A percentile compares a stretch with the other conserved stretches of the same genome.
Evolutionary conservation across 1,140 invertebrate species (phyloP).

Genomic region (Drosophila ananassae): DNA sequence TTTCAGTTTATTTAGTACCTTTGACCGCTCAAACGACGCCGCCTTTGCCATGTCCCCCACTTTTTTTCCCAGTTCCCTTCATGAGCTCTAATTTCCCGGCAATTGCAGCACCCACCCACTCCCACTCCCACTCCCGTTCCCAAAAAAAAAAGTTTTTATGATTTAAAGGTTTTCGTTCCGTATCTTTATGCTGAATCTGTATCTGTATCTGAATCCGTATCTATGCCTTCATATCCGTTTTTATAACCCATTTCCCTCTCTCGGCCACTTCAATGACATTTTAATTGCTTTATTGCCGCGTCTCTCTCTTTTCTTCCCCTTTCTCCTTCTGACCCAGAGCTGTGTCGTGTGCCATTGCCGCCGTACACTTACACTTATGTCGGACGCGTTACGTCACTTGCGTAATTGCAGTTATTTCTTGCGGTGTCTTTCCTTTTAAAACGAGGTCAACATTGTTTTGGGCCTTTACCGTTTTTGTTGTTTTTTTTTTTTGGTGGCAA

Average conservation of each 20-base stretch:
- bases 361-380: constrained; percentile 50
- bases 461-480: constrained; percentile 35
- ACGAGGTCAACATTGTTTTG: constrained; percentile 74
- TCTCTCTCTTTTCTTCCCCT: constrained; percentile 25
- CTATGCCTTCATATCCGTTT: constrained; percentile 77
- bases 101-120: constrained; percentile 31
- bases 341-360: constrained; percentile 72
- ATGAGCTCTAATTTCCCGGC: constrained; percentile 30
- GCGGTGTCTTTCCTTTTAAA: constrained; percentile 43
- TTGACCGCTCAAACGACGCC: constrained; percentile 45
- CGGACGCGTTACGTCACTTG: constrained; percentile 69
- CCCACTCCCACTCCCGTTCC: constrained; percentile 9
- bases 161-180: constrained; percentile 63
- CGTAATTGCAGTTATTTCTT: constrained; percentile 72
- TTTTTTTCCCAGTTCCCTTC: not conserved
- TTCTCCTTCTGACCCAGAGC: constrained; percentile 13
- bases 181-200: constrained; percentile 52
- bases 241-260: constrained; percentile 79
- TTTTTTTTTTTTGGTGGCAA: not conserved
- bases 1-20: constrained; percentile 39
- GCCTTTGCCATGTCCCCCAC: constrained; percentile 8
- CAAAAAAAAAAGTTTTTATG: constrained; percentile 53
- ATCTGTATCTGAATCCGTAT: constrained; percentile 50
- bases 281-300: constrained; percentile 78
- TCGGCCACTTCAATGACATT: constrained; percentile 73